These are phyloP conservation scores for Phocoena sinus DNA, from an alignment of 2,113 vertebrate species.

Conservation along the genomic window DNA sequence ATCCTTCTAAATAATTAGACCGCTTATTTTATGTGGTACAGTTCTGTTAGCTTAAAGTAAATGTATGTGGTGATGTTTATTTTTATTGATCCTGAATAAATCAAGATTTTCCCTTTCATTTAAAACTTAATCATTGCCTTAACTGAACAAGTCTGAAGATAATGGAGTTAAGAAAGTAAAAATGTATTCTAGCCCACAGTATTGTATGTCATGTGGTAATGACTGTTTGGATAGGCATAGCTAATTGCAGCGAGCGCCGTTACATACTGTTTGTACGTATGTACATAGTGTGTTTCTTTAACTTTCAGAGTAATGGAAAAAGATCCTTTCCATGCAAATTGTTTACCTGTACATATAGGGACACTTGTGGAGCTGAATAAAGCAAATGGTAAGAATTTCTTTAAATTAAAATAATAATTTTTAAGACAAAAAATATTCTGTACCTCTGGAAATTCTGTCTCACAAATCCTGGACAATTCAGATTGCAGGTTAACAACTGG, in stretches of 20 bases:
- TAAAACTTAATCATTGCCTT: background rate
- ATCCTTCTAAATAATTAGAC: background rate
- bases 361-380: conserved; percentile 97
- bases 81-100: background rate
- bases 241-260: background rate
- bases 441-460: background rate
- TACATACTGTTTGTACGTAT: accelerated
- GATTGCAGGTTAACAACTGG: background rate
- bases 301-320: conserved; percentile 95
- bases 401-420: background rate
- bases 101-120: background rate
- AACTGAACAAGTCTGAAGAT: background rate
- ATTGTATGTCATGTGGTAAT: accelerated
- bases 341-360: conserved; percentile 98
- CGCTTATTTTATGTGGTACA: background rate
- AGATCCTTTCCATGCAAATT: conserved; percentile 98
- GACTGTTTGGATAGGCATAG: background rate
- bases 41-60: background rate
- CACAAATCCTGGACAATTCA: background rate
- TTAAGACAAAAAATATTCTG: background rate
- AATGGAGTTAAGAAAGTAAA: background rate
- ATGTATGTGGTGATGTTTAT: background rate
- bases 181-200: no score
- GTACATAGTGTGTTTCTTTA: background rate
- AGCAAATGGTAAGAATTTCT: conserved; percentile 90